Evolutionary conservation across 2,888 invertebrate species (phyloP).

Genomic region (Onchidella celtica): DNA sequence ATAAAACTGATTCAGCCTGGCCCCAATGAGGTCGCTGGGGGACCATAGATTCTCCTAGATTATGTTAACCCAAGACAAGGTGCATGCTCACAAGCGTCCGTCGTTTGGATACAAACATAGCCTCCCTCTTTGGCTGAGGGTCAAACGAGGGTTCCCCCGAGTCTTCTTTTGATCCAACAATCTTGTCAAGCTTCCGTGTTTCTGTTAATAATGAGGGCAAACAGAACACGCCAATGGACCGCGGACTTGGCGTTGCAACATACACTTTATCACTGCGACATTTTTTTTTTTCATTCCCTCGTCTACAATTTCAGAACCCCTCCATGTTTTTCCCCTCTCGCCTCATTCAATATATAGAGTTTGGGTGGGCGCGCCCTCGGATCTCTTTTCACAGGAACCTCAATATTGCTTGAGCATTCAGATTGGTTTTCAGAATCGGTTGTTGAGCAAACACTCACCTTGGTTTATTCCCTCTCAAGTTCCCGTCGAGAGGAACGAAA

Average conservation of each 20-base stretch:
- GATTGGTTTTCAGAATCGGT: constrained; percentile 13
- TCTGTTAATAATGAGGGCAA: constrained; percentile 33
- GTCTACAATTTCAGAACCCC: not conserved
- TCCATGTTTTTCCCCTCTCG: not conserved
- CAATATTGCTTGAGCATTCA: not conserved
- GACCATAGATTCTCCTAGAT: not conserved
- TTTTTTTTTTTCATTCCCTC: constrained; percentile 3
- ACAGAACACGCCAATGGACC: constrained; percentile 16
- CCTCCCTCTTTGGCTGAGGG: not conserved
- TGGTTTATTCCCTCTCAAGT: constrained; percentile 4
- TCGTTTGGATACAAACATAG: constrained; percentile 12
- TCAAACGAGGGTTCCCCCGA: not conserved
- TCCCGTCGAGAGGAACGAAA: not conserved
- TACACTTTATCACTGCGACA: not conserved
- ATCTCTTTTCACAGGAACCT: not conserved
- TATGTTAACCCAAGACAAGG: not conserved
- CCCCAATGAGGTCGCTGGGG: not conserved
- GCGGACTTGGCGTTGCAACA: not conserved
- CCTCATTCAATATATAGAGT: not conserved
- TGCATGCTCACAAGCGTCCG: not conserved
- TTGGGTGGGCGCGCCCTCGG: constrained; percentile 2
- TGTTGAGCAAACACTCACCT: constrained; percentile 30
- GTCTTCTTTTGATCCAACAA: constrained; percentile 33
- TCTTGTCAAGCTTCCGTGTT: constrained; percentile 26
- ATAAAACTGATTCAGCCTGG: not conserved